Evolutionary conservation across 2,797 vertebrate genomes (phyloP).

Genomic region (Amblyraja radiata): DNA sequence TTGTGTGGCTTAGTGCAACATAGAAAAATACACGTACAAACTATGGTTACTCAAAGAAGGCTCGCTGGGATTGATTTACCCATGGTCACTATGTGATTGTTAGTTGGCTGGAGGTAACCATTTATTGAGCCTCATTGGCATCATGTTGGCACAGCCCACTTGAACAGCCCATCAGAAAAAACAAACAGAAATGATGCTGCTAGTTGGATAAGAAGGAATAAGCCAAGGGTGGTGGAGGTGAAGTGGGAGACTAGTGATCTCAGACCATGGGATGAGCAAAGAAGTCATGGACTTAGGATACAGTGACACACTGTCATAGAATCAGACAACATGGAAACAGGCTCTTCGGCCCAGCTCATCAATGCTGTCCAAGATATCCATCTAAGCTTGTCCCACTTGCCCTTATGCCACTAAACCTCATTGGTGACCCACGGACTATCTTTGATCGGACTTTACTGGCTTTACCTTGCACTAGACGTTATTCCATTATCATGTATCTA

Average conservation of each 20-base stretch:
- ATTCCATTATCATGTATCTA: no score
- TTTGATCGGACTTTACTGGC: no score
- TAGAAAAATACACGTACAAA: not conserved
- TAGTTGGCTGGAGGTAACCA: not conserved
- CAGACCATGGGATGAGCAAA: not conserved
- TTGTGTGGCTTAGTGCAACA: not conserved
- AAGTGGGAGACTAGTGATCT: not conserved
- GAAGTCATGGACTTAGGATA: not conserved
- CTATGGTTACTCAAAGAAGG: not conserved
- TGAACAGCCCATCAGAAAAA: not conserved
- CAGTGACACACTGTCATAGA: no score
- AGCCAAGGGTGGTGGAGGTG: not conserved
- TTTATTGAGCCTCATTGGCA: not conserved
- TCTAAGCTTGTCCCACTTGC: no score
- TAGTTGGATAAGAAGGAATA: not conserved
- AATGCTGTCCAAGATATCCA: no score
- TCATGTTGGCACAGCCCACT: not conserved
- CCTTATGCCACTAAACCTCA: no score
- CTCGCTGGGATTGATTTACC: not conserved
- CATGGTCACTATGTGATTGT: not conserved
- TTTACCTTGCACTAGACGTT: no score
- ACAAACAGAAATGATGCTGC: not conserved
- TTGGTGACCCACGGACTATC: no score
- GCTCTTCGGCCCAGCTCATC: no score
- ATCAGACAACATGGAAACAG: no score